Base-by-base conservation (phyloP, 2,797 vertebrate genomes). In the Muscicapa comitata region DNA sequence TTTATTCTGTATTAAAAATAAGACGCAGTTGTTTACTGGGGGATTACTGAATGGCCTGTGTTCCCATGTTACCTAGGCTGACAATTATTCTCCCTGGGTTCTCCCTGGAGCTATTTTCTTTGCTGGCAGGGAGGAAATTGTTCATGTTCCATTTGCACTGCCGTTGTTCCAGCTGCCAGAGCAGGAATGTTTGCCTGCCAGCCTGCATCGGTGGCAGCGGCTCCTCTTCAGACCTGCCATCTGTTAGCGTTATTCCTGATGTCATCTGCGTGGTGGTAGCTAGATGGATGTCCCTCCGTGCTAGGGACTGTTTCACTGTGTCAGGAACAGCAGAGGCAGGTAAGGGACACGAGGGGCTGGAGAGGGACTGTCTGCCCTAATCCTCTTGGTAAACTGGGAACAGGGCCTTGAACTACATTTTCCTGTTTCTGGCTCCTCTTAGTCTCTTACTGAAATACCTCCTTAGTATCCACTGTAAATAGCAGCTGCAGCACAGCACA, bases 71-170 rank as follows among this genome's bases (percentile, higher is more conserved):
- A 93, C 91, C 73, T 88, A 66, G 89, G 43, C 24, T 88, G 83
- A 92, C 91, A 75, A 84, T 95, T 94, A 86, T 48, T 82, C 89
- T 96, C 67, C 53, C 48, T 83, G 45, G 23, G 48, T 57, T 97
- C 48, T 94, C 87, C 88, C 80, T n/a, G 70, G 57, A 90, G 94
- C 86, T 79, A 63, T 95, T 96, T 96, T 95, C 84, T 97, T 95
- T 96, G 79, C 87, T 80, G 89, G 84, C 74, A 0, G 89, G 91
- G 93, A 96, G 92, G 91, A 96, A 96, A 96, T 92, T 67, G 79
- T 83, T 95, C 92, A 37, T 66, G 80, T 97, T 86, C 58, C 87
- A 81, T 93, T 94, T 82, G 68, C 2, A 2, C 72, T 95, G 63
- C 72, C 45, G 71, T 90, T 96, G 75, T 91, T 94, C 94, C 93